Evolutionary conservation across 2,113 vertebrate species (phyloP).

Genomic region (Copsychus sechellarum): DNA sequence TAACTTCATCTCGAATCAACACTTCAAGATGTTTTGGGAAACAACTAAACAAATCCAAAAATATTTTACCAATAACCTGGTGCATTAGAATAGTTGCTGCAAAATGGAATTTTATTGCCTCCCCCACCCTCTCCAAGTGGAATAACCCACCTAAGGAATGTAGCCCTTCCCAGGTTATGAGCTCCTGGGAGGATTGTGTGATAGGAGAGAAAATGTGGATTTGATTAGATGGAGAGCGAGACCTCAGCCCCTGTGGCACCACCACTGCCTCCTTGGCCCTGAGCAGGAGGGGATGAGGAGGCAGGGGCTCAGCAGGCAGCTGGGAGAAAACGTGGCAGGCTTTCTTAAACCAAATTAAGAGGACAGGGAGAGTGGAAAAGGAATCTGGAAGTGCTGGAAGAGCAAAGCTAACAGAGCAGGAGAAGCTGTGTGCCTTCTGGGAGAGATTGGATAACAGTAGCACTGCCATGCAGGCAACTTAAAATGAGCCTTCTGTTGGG

Average conservation of each 20-base stretch:
- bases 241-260: neutral
- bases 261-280: neutral
- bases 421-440: fast-evolving
- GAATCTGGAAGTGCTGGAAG: neutral
- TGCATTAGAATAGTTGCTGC: neutral
- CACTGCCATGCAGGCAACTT: neutral
- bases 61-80: neutral
- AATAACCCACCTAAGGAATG: neutral
- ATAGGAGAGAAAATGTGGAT: neutral
- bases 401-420: neutral
- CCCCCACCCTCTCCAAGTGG: neutral
- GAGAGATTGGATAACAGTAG: neutral
- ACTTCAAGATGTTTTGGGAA: neutral
- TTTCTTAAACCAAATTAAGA: neutral
- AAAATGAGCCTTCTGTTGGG: neutral
- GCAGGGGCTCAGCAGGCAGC: neutral
- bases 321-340: neutral
- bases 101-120: neutral
- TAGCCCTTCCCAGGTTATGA: neutral
- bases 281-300: neutral
- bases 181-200: neutral
- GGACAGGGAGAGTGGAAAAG: neutral
- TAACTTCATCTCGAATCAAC: neutral
- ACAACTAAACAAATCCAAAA: neutral
- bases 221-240: neutral